phyloP scores from a whole-genome alignment of 2,113 vertebrate species.

The Mesitornis unicolor region DNA sequence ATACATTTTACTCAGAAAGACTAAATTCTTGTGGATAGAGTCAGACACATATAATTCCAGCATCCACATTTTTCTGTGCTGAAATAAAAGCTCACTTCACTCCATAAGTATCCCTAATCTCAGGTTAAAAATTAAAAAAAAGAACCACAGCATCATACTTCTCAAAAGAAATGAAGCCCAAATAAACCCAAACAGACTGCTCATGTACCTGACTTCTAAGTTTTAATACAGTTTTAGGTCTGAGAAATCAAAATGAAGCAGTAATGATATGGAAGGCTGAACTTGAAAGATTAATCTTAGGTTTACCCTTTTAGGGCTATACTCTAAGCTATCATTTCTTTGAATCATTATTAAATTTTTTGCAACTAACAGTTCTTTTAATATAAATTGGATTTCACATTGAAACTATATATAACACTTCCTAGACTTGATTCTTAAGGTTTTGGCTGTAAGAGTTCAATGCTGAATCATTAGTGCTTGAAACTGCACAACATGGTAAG shows the following conservation, averaged over 20 bases:
- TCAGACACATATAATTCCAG: background rate
- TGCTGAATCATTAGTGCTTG: background rate
- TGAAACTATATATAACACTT: background rate
- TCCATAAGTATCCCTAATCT: background rate
- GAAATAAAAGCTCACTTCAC: background rate
- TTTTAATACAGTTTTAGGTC: background rate
- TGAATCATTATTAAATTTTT: background rate
- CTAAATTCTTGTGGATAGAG: background rate
- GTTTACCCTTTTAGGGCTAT: background rate
- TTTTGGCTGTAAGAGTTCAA: background rate
- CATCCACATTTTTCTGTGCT: background rate
- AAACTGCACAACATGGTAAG: background rate
- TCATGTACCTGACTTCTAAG: background rate
- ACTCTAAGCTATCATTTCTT: background rate
- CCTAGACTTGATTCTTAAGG: background rate
- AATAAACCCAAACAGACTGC: background rate
- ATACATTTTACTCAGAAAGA: background rate
- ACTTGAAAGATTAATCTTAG: background rate
- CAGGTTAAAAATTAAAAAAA: background rate
- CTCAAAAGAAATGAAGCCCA: background rate
- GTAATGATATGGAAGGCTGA: background rate
- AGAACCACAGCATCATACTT: accelerated
- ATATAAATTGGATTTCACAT: background rate
- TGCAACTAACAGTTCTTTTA: background rate
- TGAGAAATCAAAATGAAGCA: background rate